Percentiles rank a stretch among this genome's conserved stretches.
Conservation (phyloP, 2,888 invertebrate species). For the Azorinus chamasolen region DNA sequence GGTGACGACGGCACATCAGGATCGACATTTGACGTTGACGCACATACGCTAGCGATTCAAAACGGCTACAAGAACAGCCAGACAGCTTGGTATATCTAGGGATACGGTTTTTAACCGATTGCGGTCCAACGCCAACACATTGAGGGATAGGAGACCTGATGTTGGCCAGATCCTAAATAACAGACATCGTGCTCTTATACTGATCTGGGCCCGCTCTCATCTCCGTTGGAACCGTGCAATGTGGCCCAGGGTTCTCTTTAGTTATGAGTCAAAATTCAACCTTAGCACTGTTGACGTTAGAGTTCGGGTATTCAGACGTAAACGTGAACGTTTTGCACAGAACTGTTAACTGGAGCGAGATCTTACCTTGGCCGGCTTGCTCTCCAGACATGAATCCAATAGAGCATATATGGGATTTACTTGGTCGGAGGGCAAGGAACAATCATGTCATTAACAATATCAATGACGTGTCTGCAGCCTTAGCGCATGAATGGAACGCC, state of each 20-base stretch:
- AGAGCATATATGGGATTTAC: slow-evolving; percentile 19
- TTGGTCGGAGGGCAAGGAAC: slow-evolving; percentile 3
- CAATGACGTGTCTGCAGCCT: background rate
- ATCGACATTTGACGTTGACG: too few species aligned
- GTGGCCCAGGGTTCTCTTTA: background rate
- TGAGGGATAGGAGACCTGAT: background rate
- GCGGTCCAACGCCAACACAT: background rate
- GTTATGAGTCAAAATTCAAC: background rate
- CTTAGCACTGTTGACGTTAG: background rate
- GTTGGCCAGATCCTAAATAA: background rate
- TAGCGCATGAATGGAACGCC: background rate
- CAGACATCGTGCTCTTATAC: background rate
- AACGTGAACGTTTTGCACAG: slow-evolving; percentile 4
- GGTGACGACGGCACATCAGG: too few species aligned
- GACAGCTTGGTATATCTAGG: background rate
- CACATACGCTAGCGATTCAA: background rate
- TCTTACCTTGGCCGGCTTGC: slow-evolving; percentile 14
- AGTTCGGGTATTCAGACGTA: background rate
- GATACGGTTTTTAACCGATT: background rate
- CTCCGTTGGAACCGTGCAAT: background rate
- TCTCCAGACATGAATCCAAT: slow-evolving; percentile 18
- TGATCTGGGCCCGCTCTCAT: background rate
- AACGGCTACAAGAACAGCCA: background rate
- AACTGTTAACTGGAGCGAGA: background rate
- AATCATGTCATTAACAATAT: background rate